Conservation (phyloP, 2,113 vertebrate genomes). For the Chamaetylas fuelleborni region DNA sequence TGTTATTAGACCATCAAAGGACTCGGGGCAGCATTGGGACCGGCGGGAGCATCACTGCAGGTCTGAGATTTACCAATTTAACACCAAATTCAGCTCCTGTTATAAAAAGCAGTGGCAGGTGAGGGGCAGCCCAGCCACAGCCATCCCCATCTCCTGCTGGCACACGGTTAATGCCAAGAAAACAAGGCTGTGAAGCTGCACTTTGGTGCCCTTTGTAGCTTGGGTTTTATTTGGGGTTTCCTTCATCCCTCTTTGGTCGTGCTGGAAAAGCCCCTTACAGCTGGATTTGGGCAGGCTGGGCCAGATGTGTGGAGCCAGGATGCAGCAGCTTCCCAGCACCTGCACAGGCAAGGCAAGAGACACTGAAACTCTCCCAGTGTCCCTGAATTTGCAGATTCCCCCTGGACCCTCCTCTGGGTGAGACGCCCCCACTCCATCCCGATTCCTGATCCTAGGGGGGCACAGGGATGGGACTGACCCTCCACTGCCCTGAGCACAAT, state of each 20-base stretch:
- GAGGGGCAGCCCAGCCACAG: neutral
- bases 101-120: fast-evolving
- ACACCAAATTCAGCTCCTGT: neutral
- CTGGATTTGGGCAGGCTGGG: neutral
- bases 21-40: fast-evolving
- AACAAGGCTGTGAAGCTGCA: neutral
- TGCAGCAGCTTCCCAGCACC: neutral
- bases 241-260: fast-evolving
- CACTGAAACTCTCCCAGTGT: neutral
- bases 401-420: fast-evolving
- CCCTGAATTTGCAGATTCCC: neutral
- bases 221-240: neutral
- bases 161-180: fast-evolving
- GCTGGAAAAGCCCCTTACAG: fast-evolving
- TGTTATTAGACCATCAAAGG: neutral
- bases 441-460: fast-evolving
- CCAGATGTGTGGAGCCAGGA: slow-evolving; percentile 16
- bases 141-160: fast-evolving
- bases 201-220: neutral
- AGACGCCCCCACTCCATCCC: neutral
- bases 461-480: neutral
- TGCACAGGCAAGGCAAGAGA: neutral
- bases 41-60: fast-evolving
- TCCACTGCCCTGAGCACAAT: slow-evolving; percentile 80
- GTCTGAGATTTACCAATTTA: neutral